Evolutionary conservation across 2,797 vertebrate genomes (phyloP), one percentile per base, ranked within the genome.

Genomic region (Spinus olivaceus): DNA sequence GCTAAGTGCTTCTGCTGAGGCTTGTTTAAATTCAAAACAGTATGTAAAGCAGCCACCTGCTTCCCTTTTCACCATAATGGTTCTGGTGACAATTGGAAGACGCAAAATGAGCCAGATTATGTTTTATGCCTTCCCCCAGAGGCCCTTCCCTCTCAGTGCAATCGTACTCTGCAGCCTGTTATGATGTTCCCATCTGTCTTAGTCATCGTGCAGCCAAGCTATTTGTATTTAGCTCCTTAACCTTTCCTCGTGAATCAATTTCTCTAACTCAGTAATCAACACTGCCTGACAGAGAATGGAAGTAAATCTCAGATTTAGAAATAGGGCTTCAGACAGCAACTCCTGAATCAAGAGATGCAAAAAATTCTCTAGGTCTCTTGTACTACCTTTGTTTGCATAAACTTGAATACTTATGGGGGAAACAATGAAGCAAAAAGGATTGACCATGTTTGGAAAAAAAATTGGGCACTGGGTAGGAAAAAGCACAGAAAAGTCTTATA

Each of bases 21-120:
- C 88, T 95, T 92, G 46, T 89, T 95, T 92, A 85, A 94, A 91
- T 95, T 95, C 88, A 87, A 81, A 94, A 77, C 37, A 82, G 42
- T 85, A 94, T 95, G 86, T 93, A 95, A 96, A 97, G 69, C 79
- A 91, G 84, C 92, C 94, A 96, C 88, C 93, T 96, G 95, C 86
- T 89, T 78, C 88, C 39, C 78, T 93, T 93, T 93, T 93, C 76
- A 87, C 86, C 65, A 71, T 78, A 92, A 91, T 83, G 88, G 65
- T 89, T 54, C 56, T 90, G 65, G 90, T 91, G 88, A 88, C 93
- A 95, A 95, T 50, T 79, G 86, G 86, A 95, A 81, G 81, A 92
- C 61, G 93, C 93, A 69, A 85, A 97, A 95, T 74, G 81, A 92
- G 61, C 57, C 86, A 95, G 78, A 95, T 87, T 90, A 94, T 66